phyloP scores from a whole-genome alignment of 1,140 invertebrate genomes.

The Antheraea pernyi region DNA sequence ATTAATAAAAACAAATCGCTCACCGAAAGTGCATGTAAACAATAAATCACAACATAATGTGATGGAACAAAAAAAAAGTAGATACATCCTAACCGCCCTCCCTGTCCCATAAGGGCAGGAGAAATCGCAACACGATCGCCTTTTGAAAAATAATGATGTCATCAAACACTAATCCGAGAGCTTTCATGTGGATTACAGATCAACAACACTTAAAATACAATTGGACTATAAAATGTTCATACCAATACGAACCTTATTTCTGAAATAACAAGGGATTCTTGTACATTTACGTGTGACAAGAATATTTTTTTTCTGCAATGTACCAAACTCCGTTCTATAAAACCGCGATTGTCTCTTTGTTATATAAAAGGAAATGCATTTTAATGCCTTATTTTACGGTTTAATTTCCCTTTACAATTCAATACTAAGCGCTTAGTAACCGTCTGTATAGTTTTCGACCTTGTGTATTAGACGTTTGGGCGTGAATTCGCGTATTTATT shows the following conservation, averaged over 20 bases:
- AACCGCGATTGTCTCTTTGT: conserved; percentile 34
- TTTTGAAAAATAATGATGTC: conserved; percentile 77
- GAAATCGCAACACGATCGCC: conserved; percentile 72
- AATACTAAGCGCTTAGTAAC: background rate
- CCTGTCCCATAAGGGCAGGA: conserved; percentile 40
- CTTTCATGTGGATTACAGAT: conserved; percentile 75
- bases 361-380: background rate
- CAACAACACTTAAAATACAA: conserved; percentile 17
- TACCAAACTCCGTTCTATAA: conserved; percentile 25
- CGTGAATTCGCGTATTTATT: background rate
- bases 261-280: conserved; percentile 11
- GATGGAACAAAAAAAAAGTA: conserved; percentile 44
- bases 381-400: background rate
- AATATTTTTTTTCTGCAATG: background rate
- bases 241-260: conserved; percentile 40
- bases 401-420: background rate
- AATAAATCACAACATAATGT: conserved; percentile 60
- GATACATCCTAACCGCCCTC: conserved; percentile 28
- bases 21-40: conserved; percentile 43
- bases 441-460: background rate
- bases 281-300: background rate
- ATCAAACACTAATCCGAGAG: conserved; percentile 78
- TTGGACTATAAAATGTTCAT: background rate
- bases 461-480: background rate
- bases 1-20: background rate